Percentiles rank a stretch among this genome's conserved stretches.
Evolutionary conservation across 2,888 invertebrate genomes (phyloP).

Genomic region (Schizotus pectinicornis): DNA sequence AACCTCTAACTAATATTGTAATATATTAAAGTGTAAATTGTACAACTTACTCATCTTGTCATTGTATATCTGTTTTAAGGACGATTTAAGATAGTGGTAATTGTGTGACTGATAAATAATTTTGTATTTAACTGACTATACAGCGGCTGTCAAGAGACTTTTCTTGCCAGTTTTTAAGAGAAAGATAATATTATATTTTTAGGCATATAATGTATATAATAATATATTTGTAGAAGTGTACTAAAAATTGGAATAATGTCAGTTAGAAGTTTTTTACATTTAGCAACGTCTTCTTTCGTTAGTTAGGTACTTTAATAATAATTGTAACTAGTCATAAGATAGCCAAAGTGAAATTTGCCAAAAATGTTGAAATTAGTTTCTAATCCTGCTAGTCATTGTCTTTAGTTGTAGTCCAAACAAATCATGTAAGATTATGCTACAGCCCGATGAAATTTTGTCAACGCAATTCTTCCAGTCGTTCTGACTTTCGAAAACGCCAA

Average conservation of each 20-base stretch:
- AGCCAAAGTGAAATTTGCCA: slow-evolving; percentile 43
- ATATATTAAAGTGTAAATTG: slow-evolving; percentile 20
- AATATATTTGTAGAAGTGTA: slow-evolving; percentile 3
- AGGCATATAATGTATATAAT: slow-evolving; percentile 4
- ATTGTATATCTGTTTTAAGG: slow-evolving; percentile 8
- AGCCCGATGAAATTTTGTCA: no score
- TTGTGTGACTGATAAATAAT: slow-evolving; percentile 27
- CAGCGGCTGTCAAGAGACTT: slow-evolving; percentile 7
- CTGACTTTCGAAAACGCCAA: no score
- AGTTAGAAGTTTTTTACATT: slow-evolving; percentile 2
- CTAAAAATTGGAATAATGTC: slow-evolving; percentile 3
- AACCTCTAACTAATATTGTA: slow-evolving; percentile 10
- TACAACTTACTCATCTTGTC: slow-evolving; percentile 23
- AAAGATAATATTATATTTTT: slow-evolving; percentile 18
- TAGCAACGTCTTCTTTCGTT: slow-evolving; percentile 10
- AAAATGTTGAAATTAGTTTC: slow-evolving; percentile 27
- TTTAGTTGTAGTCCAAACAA: not conserved
- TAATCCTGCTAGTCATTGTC: slow-evolving; percentile 26
- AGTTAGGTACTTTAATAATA: slow-evolving; percentile 13
- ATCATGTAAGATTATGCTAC: no score
- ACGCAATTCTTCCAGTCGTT: no score
- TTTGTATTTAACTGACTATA: slow-evolving; percentile 14
- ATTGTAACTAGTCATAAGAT: slow-evolving; percentile 41
- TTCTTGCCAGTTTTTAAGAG: not conserved
- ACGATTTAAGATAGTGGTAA: slow-evolving; percentile 19